These are phyloP conservation scores for Diachasmimorpha longicaudata DNA, from an alignment of 1,140 invertebrate species.

Conservation along the genomic window DNA sequence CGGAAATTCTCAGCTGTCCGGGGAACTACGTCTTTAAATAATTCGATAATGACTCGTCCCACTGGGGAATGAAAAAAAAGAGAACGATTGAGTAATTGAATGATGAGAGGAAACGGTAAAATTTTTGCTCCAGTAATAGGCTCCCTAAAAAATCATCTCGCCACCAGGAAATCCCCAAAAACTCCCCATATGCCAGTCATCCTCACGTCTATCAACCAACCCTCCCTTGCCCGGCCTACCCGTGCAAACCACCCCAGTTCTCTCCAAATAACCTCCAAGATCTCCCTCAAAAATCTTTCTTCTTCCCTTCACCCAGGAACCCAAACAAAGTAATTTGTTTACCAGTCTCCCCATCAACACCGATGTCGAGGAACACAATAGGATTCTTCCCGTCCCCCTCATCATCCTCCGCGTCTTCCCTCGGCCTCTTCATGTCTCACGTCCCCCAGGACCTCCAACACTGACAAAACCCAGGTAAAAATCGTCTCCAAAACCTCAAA, in stretches of 20 bases:
- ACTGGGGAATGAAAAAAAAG: constrained; percentile 63
- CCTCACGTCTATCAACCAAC: no score
- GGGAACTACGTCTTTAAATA: constrained; percentile 85
- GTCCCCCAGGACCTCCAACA: background rate
- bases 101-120: constrained; percentile 15
- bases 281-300: no score
- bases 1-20: constrained; percentile 92
- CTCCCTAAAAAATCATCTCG: no score
- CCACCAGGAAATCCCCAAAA: no score
- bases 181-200: no score
- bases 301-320: background rate
- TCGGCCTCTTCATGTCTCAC: constrained; percentile 21
- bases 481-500: background rate
- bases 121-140: background rate
- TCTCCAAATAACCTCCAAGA: no score
- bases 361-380: constrained; percentile 73
- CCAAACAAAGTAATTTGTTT: constrained; percentile 16
- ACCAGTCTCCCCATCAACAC: constrained; percentile 68
- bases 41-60: constrained; percentile 81
- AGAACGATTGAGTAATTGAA: constrained; percentile 21
- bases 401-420: constrained; percentile 12
- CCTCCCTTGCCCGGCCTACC: no score
- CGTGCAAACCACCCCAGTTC: no score
- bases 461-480: background rate
- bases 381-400: constrained; percentile 53